Evolutionary conservation across 92 coral and sea anemone genomes (phyloP).

Genomic region (Siderastrea radians): DNA sequence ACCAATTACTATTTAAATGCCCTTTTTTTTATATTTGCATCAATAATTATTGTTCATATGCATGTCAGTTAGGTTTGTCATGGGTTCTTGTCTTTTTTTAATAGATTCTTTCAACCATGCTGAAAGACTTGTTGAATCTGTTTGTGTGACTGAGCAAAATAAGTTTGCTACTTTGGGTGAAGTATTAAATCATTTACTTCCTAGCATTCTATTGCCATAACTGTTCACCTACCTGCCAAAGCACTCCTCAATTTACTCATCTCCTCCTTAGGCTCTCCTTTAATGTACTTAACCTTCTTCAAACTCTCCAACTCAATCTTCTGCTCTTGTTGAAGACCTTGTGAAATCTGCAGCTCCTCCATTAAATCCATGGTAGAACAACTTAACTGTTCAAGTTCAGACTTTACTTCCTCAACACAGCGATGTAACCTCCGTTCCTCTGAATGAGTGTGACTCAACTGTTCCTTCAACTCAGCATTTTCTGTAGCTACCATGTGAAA

Average conservation of each 20-base stretch:
- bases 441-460: slow-evolving; percentile 17
- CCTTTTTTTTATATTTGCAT: too few relatives aligned
- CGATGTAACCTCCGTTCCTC: slow-evolving; percentile 76
- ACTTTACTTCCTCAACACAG: slow-evolving; percentile 82
- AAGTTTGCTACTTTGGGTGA: too few relatives aligned
- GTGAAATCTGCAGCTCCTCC: slow-evolving; percentile 96
- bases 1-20: too few relatives aligned
- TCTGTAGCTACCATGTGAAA: slow-evolving; percentile 11
- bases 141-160: too few relatives aligned
- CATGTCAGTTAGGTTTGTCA: too few relatives aligned
- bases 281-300: slow-evolving; percentile 84
- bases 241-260: slow-evolving; percentile 85
- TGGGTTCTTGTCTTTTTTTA: too few relatives aligned
- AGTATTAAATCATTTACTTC: too few relatives aligned
- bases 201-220: background rate
- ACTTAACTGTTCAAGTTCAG: slow-evolving; percentile 80
- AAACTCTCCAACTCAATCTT: slow-evolving; percentile 90
- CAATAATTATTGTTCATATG: too few relatives aligned
- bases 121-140: too few relatives aligned
- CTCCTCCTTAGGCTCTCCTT: slow-evolving; percentile 90
- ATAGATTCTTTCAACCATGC: too few relatives aligned
- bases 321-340: slow-evolving; percentile 89
- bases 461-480: slow-evolving; percentile 38
- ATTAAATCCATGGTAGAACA: slow-evolving; percentile 91
- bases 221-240: slow-evolving; percentile 77